Base-by-base conservation (phyloP, 2,888 invertebrate genomes). In the Salpingus planirostris region DNA sequence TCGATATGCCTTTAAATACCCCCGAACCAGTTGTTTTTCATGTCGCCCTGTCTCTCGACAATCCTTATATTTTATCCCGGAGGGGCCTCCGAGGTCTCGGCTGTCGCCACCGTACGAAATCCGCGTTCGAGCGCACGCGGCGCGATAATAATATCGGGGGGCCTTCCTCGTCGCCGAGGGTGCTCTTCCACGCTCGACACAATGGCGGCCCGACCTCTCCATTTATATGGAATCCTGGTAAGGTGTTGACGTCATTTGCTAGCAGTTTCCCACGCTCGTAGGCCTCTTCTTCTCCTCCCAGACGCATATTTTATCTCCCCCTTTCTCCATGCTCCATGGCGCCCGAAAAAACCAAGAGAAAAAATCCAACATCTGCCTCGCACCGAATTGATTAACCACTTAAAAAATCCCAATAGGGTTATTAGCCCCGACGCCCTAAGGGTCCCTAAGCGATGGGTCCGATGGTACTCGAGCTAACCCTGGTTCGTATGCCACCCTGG, bases 11-110 rank as follows among this genome's bases (percentile, higher is more conserved):
- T 27, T 27, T 28, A 29, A 23, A 29, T 29, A 39, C 39, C 39
- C 39, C 39, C 28, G 18, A 32, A 39, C 39, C 29, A 11, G 11
- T 27, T 15, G 39, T 29, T 39, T 39, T 35, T 39, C 39, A 25
- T 57, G 55, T 37, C 46, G 43, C 41, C 57, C 57, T 57, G 55
- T 40, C 41, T 40, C 38, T 38, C 44, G 46, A 52, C 51, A 51
- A 55, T 55, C 54, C 50, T 54, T 49, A 40, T 49, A 47, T 54
- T 55, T 52, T 49, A 55, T 57, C 55, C 57, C 54, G 57, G 46
- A 49, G 55, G 54, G 55, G 55, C 57, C 55, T 52, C 55, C 21
- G 34, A 34, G 38, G 28, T 34, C 34, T 38, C 26, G 10, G 21
- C 24, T 34, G 31, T 34, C 31, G 33, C 34, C 29, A 29, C 28